A percentile compares a stretch with the other conserved stretches of the same genome.
phyloP scores from a whole-genome alignment of 2,888 invertebrate species.

The Tetranychus piercei region DNA sequence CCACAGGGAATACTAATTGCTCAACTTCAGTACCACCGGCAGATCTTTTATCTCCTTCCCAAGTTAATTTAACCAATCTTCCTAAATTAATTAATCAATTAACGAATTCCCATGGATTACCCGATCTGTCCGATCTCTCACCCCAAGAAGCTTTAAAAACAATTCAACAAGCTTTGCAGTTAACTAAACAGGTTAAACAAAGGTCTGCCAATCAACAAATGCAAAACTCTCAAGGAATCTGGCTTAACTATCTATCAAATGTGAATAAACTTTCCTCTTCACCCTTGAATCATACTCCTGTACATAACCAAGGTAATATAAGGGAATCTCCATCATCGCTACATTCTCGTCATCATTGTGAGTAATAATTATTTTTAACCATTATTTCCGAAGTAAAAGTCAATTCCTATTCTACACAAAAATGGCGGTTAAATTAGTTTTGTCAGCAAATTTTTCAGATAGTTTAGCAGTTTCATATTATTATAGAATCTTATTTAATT shows the following conservation, averaged over 20 bases:
- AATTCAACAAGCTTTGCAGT: conserved; percentile 36
- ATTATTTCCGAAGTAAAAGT: no score
- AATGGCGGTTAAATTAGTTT: neutral
- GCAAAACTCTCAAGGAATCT: neutral
- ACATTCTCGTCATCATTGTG: conserved; percentile 7
- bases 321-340: conserved; percentile 7
- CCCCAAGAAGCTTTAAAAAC: conserved; percentile 41
- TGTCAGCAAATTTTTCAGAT: neutral
- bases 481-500: no score
- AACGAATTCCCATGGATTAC: conserved; percentile 27
- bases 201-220: conserved; percentile 8
- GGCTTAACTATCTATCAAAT: neutral
- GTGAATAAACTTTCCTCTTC: conserved; percentile 12
- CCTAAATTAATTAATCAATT: conserved; percentile 33
- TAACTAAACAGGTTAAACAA: conserved; percentile 30
- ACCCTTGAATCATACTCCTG: neutral
- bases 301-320: neutral
- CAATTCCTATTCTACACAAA: no score
- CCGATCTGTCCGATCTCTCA: conserved; percentile 41
- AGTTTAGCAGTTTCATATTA: no score
- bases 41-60: conserved; percentile 21
- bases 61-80: conserved; percentile 37
- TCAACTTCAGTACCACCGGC: neutral
- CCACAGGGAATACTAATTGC: neutral
- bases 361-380: neutral